Evolutionary conservation across 2,113 vertebrate species (phyloP).

Genomic region (Xiphorhynchus elegans): DNA sequence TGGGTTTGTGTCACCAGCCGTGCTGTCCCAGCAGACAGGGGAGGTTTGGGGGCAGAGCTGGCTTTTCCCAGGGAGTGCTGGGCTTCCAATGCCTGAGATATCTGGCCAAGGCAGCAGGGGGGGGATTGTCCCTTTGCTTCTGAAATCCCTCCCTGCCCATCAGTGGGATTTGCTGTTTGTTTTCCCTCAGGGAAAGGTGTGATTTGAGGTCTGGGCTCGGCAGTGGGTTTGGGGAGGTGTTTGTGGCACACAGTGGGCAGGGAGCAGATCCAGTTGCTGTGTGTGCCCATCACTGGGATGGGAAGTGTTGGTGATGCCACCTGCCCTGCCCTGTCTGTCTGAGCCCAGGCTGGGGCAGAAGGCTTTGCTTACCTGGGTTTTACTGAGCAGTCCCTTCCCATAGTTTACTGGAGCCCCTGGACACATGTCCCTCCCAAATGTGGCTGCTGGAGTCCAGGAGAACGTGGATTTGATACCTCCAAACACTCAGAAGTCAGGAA

Average conservation of each 20-base stretch:
- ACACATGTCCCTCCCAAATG: accelerated
- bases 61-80: accelerated
- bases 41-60: not conserved
- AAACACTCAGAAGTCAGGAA: not conserved
- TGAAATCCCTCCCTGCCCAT: not conserved
- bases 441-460: not conserved
- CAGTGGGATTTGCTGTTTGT: not conserved
- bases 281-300: not conserved
- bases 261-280: not conserved
- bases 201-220: not conserved
- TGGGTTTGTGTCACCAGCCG: not conserved
- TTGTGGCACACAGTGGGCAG: not conserved
- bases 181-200: not conserved
- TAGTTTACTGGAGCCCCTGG: accelerated
- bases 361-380: not conserved
- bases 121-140: no score
- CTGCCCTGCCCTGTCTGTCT: not conserved
- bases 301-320: not conserved
- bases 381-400: not conserved
- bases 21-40: not conserved
- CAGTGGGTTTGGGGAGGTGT: not conserved
- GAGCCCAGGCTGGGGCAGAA: not conserved
- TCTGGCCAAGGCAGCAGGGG: not conserved
- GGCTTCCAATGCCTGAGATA: accelerated
- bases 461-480: not conserved